Conservation (phyloP, 2,113 vertebrate species). For the Ranitomeya imitator region DNA sequence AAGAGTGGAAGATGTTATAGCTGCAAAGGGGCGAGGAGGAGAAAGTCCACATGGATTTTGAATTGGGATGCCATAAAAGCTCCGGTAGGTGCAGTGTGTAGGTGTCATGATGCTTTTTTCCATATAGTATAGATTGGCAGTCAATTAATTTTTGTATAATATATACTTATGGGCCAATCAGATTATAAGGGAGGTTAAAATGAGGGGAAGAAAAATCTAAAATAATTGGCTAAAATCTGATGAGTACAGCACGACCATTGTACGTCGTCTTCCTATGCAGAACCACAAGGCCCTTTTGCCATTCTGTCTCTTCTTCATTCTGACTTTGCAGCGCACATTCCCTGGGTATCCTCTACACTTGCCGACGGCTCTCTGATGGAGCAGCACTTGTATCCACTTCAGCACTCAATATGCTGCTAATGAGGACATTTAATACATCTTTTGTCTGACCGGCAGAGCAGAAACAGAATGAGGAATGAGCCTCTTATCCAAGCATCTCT, state of each 20-base stretch:
- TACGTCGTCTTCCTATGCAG: background rate
- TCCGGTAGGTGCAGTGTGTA: too few relatives aligned
- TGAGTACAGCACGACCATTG: background rate
- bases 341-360: slow-evolving; percentile 32
- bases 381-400: slow-evolving; percentile 57
- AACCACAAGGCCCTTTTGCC: background rate
- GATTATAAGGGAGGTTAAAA: background rate
- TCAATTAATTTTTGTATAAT: background rate
- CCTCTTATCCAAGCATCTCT: slow-evolving; percentile 47
- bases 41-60: too few relatives aligned
- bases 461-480: slow-evolving; percentile 58
- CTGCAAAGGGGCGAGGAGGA: too few relatives aligned
- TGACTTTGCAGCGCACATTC: slow-evolving; percentile 24
- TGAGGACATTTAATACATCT: slow-evolving; percentile 59
- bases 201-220: background rate
- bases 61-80: too few relatives aligned
- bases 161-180: background rate
- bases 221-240: background rate
- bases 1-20: too few relatives aligned
- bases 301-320: slow-evolving; percentile 5
- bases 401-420: slow-evolving; percentile 60
- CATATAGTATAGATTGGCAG: background rate
- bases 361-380: slow-evolving; percentile 51
- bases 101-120: too few relatives aligned
- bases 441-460: slow-evolving; percentile 57